Evolutionary conservation across 2,113 vertebrate genomes (phyloP).

Genomic region (Gorsachius goisagi): DNA sequence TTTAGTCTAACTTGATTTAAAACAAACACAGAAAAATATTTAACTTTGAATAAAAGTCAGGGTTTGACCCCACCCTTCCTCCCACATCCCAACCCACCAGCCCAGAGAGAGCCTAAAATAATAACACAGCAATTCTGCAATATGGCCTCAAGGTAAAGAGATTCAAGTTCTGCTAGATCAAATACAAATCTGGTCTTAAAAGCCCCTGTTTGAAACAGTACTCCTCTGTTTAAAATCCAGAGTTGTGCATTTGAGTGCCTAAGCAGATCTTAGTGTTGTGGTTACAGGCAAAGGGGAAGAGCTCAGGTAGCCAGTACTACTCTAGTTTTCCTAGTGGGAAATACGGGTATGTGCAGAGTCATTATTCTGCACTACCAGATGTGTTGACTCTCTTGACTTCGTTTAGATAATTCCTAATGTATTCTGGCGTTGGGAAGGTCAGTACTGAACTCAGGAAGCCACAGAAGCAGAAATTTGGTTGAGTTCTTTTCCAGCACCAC

Average conservation of each 20-base stretch:
- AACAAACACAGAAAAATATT: background rate
- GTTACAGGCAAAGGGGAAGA: background rate
- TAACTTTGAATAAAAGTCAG: background rate
- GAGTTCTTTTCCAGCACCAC: background rate
- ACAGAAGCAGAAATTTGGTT: background rate
- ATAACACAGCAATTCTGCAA: background rate
- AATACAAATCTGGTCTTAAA: background rate
- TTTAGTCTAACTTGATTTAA: background rate
- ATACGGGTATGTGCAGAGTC: fast-evolving
- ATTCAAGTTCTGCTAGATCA: background rate
- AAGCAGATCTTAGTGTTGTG: background rate
- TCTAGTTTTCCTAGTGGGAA: background rate
- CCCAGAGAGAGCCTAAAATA: background rate
- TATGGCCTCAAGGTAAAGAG: background rate
- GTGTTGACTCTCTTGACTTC: background rate
- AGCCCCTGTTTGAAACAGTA: background rate
- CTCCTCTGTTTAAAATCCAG: background rate
- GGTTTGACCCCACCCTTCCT: background rate
- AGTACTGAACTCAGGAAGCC: background rate
- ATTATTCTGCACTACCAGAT: background rate
- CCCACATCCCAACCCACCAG: background rate
- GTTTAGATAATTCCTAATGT: background rate
- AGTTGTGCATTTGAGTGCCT: background rate
- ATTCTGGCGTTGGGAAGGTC: background rate
- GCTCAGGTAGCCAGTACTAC: background rate